Base-by-base conservation (phyloP, 2,113 vertebrate genomes). In the Recurvirostra avosetta region DNA sequence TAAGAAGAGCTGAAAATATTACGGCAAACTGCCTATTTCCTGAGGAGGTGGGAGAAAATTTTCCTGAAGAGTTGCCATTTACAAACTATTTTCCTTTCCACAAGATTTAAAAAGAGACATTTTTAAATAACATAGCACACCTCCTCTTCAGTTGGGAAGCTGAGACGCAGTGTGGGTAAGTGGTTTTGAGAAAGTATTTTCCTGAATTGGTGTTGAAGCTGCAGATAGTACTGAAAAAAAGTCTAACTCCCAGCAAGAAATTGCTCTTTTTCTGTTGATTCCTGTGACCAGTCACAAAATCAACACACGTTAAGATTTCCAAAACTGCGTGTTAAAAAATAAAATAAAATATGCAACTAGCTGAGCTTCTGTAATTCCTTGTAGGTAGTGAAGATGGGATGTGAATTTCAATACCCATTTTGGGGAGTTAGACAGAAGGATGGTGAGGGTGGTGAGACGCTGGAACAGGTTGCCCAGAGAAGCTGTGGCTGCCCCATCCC, bases 41-140 rank as follows among this genome's bases (percentile, higher is more conserved):
- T 81, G 87, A 92, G 71, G 55, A 94, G 36, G 68, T 67, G 72
- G 75, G 26, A 71, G 78, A 93, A 95, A 93, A 70, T 66, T 90
- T 85, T 91, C 65, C 75, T 79, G 62, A 95, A 82, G n/a, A 88
- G 21, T 73, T 91, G 45, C 77, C 66, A 83, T 63, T 94, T 91
- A 63, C 29, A 59, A 93, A 92, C n/a, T 55, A 53, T 95, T 95
- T 96, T 92, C 75, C 75, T 97, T 82, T 81, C 85, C 67, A 74
- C 75, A 62, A 95, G 86, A 66, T 92, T 82, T 92, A 79, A 91
- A 91, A 89, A 85, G 68, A 89, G 17, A 32, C 45, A 82, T 96
- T 96, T 97, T 94, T 85, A 94, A 96, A 92, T 94, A 91, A 74
- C 71, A 43, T 27, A 85, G n/a, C 32, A 73, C 87, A 87, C 70